Evolutionary conservation across 2,113 vertebrate genomes (phyloP).

Genomic region (Galemys pyrenaicus): DNA sequence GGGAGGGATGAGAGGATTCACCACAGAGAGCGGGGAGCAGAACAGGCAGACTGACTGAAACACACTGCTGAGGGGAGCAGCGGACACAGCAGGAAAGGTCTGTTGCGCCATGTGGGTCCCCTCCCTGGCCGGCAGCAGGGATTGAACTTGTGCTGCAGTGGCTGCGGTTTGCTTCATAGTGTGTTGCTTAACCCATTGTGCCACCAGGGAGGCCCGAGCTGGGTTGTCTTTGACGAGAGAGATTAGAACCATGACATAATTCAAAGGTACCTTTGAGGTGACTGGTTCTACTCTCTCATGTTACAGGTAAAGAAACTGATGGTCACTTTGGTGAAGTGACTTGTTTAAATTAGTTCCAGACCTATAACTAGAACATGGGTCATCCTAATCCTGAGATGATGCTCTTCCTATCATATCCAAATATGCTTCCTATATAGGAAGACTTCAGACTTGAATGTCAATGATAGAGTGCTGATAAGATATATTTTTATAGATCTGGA

Average conservation of each 20-base stretch:
- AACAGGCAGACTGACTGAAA: too few relatives aligned
- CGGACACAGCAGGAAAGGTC: too few relatives aligned
- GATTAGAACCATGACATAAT: not conserved
- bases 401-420: not conserved
- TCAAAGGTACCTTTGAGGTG: not conserved
- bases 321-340: not conserved
- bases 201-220: too few relatives aligned
- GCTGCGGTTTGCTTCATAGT: too few relatives aligned
- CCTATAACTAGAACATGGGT: not conserved
- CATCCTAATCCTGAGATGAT: not conserved
- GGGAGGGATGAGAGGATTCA: too few relatives aligned
- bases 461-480: not conserved
- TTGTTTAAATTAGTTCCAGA: constrained; percentile 48
- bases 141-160: too few relatives aligned
- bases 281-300: not conserved
- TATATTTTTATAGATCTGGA: not conserved
- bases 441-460: not conserved
- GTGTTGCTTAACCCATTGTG: too few relatives aligned
- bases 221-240: not conserved
- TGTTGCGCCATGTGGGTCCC: too few relatives aligned
- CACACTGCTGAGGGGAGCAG: too few relatives aligned
- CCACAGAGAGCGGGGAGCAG: too few relatives aligned
- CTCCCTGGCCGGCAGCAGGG: too few relatives aligned
- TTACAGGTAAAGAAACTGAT: not conserved
- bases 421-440: not conserved